Evolutionary conservation across 2,797 vertebrate genomes (phyloP).

Genomic region (Lacerta viridis): DNA sequence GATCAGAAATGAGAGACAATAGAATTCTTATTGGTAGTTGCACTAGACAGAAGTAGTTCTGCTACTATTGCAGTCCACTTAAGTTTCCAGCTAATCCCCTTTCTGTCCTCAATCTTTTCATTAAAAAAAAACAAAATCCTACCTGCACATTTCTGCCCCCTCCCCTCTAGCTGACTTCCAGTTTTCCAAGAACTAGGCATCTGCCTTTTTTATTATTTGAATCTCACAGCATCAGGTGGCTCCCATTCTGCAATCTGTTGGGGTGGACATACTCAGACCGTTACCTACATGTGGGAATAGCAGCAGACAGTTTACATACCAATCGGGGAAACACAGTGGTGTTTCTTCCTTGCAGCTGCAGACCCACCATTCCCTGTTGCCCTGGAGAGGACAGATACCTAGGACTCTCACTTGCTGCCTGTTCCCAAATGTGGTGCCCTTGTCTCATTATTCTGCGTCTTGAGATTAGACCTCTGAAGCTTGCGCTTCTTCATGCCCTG

Average conservation of each 20-base stretch:
- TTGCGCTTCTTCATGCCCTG: slow-evolving; percentile 1
- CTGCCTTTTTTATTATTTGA: neutral
- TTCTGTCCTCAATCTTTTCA: neutral
- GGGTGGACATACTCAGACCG: neutral
- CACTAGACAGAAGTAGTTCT: neutral
- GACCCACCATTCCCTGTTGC: neutral
- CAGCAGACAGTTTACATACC: neutral
- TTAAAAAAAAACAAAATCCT: neutral
- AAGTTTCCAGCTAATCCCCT: neutral
- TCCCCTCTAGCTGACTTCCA: neutral
- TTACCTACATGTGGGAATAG: neutral
- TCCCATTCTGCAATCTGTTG: neutral
- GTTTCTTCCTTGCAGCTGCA: neutral
- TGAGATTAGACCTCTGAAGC: neutral
- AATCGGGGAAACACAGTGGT: neutral
- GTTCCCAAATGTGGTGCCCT: neutral
- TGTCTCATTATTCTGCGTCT: neutral
- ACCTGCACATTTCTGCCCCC: neutral
- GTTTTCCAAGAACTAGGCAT: neutral
- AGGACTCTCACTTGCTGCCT: neutral
- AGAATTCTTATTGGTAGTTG: neutral
- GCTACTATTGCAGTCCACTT: neutral
- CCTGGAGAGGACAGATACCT: neutral
- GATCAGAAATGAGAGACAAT: neutral
- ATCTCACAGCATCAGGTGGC: neutral